phyloP scores from a whole-genome alignment of 2,113 vertebrate genomes.

The Megaceryle torquata region DNA sequence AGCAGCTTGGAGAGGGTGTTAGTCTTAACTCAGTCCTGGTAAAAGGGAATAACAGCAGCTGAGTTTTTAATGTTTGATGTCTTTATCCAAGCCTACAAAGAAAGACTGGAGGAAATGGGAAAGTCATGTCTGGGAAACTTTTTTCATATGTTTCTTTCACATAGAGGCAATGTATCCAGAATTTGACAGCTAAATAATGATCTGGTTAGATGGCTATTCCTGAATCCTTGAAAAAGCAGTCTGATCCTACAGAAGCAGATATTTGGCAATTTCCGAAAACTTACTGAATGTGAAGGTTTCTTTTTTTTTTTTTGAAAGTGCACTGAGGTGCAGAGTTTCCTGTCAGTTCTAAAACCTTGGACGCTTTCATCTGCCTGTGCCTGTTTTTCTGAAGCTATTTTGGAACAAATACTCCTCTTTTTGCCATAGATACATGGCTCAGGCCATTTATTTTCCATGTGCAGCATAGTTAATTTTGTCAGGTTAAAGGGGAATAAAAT shows the following conservation, averaged over 20 bases:
- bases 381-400: background rate
- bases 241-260: background rate
- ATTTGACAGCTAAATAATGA: background rate
- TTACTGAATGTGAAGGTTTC: background rate
- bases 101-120: background rate
- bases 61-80: background rate
- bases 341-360: background rate
- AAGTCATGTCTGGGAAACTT: background rate
- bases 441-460: background rate
- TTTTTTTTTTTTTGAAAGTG: background rate
- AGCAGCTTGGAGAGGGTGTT: background rate
- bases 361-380: background rate
- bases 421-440: accelerated
- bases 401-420: background rate
- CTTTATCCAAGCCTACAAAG: background rate
- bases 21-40: background rate
- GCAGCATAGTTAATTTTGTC: background rate
- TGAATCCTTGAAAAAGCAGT: background rate
- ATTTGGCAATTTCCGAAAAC: background rate
- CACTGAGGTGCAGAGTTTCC: background rate
- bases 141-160: background rate
- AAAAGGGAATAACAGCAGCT: background rate
- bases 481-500: background rate
- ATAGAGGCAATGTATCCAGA: background rate
- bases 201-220: background rate